Conservation (phyloP, 2,888 invertebrate genomes). For the Zootermopsis nevadensis region DNA sequence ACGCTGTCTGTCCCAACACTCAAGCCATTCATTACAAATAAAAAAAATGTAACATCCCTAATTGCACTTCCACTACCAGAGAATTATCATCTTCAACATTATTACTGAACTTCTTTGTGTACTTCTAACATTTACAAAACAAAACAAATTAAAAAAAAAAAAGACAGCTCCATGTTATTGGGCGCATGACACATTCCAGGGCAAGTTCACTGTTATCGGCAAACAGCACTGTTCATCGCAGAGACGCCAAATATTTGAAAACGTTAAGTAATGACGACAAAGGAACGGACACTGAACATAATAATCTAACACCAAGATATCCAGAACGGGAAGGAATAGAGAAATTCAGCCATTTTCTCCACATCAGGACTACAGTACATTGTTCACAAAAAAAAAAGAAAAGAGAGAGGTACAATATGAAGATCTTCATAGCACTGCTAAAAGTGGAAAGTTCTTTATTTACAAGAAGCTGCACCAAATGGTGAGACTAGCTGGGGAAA, state of each 20-base stretch:
- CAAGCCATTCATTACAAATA: constrained; percentile 10
- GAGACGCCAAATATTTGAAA: neutral
- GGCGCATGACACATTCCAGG: neutral
- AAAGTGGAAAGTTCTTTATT: neutral
- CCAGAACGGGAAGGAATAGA: neutral
- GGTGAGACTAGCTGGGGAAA: neutral
- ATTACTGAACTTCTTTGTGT: constrained; percentile 10
- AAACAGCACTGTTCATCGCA: neutral
- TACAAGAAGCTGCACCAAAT: constrained; percentile 1
- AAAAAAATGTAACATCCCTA: constrained; percentile 26
- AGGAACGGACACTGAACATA: constrained; percentile 10
- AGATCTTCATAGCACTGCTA: neutral
- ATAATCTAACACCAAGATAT: neutral
- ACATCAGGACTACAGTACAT: neutral
- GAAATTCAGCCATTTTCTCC: neutral
- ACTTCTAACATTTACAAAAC: constrained; percentile 16
- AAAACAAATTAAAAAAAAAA: no score
- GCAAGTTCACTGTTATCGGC: neutral
- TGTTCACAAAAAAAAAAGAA: neutral
- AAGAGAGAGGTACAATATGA: neutral
- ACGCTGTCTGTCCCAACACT: neutral
- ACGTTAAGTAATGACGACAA: neutral
- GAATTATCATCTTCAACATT: constrained; percentile 4
- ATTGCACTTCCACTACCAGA: constrained; percentile 39
- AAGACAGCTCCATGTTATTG: neutral